A percentile compares a stretch with the other conserved stretches of the same genome.
These are phyloP conservation scores for Drosophila quinaria DNA, from an alignment of 2,888 invertebrate species.

Conservation along the genomic window DNA sequence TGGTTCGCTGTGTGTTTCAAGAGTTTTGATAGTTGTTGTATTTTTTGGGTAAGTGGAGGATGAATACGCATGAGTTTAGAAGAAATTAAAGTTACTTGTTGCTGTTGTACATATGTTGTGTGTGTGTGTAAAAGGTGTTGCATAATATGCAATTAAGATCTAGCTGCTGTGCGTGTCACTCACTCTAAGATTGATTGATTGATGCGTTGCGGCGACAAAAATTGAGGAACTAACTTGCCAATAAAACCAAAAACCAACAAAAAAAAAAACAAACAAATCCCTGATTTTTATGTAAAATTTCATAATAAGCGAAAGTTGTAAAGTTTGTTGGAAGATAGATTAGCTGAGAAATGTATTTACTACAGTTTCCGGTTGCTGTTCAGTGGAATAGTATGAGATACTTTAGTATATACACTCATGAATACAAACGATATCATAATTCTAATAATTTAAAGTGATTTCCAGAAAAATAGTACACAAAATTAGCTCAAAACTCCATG, in stretches of 20 bases:
- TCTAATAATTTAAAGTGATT: no score
- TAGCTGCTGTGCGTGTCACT: conserved; percentile 20
- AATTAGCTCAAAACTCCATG: no score
- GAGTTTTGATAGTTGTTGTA: conserved; percentile 32
- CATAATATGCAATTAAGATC: conserved; percentile 28
- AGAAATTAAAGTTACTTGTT: conserved; percentile 55
- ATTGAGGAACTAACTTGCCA: conserved; percentile 23
- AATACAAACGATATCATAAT: no score
- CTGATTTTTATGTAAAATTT: conserved; percentile 13
- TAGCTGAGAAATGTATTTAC: background rate
- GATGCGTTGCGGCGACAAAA: conserved; percentile 29
- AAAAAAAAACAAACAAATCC: background rate
- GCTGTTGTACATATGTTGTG: conserved; percentile 18
- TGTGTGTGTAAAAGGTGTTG: conserved; percentile 18
- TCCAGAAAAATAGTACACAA: no score
- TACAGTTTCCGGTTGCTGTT: conserved; percentile 1
- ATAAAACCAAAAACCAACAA: conserved; percentile 10
- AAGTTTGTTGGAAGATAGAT: conserved; percentile 11
- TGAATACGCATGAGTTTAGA: conserved; percentile 54
- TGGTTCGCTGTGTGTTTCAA: conserved; percentile 44
- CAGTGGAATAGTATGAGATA: conserved; percentile 5
- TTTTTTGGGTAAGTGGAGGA: conserved; percentile 5
- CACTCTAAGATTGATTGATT: conserved; percentile 28
- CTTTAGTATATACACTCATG: background rate
- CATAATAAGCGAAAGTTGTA: conserved; percentile 35